Base-by-base conservation (phyloP, 2,888 invertebrate genomes). In the Rhamphomyia laevipes region DNA sequence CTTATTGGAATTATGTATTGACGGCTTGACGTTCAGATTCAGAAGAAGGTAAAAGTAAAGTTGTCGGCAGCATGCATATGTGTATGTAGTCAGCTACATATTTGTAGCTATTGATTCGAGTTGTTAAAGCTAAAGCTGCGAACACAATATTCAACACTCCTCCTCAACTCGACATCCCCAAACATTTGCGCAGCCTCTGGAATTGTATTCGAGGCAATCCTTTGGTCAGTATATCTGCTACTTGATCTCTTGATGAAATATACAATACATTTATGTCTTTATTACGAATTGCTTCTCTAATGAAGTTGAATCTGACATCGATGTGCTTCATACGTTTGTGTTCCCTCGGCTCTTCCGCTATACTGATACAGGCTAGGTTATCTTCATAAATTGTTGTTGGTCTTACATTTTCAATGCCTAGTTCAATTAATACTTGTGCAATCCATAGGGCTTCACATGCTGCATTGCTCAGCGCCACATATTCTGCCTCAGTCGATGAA, bases 271-370 rank as follows among this genome's bases (percentile, higher is more conserved):
- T 30, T 6, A 30, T 30, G 6, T 30, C 11, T 9, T 11, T 11
- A 30, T 30, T 11, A 11, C 30, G 30, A 46, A 51, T 48, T 27
- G 33, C 38, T 40, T 49, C 46, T 17, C 52, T 43, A 43, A 51
- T 45, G 31, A 49, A 53, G n/a, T n/a, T n/a, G n/a, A n/a, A n/a
- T n/a, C n/a, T n/a, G n/a, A n/a, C n/a, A n/a, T n/a, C n/a, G n/a
- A n/a, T n/a, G n/a, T n/a, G n/a, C n/a, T n/a, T n/a, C n/a, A n/a
- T n/a, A n/a, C n/a, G n/a, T n/a, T n/a, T n/a, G n/a, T n/a, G n/a
- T n/a, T n/a, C n/a, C n/a, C 45, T 53, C 43, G 52, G 50, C 21
- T 54, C 47, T 37, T 51, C 48, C 16, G 54, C 52, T 12, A 50
- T 48, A 31, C 35, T 31, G 15, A 52, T 54, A 37, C 54, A 54